Base-by-base conservation (phyloP, 2,113 vertebrate genomes). In the Corydoras maculifer region DNA sequence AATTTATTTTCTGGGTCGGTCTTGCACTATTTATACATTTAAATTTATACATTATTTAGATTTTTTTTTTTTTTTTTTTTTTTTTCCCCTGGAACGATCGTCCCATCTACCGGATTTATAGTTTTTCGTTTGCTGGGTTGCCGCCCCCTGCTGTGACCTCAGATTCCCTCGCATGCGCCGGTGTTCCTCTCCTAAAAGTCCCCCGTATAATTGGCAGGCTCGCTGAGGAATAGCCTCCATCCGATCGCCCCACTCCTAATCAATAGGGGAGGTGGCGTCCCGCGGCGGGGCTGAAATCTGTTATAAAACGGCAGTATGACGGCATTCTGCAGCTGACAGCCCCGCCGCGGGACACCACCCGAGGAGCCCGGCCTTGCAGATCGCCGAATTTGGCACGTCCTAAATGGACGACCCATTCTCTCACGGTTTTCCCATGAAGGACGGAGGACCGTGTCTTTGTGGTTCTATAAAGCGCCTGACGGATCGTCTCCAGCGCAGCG, bases 191-290 rank as follows among this genome's bases (percentile, higher is more conserved):
- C 58, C 65, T 73, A 75, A 77, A 72, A 75, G 66, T 66, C 1
- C 35, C 35, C 18, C 35, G 68, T 30, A 61, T 68, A 62, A 68
- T 62, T 51, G 12, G 31, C 72, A 68, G 69, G 58, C 57, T 75
- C 69, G 62, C 65, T 74, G 74, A 82, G 80, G 69, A 83, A 80
- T 80, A 77, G 61, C 75, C 82, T 71, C 82, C 86, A 82, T 87
- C 84, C 80, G 84, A 82, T 87, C 87, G 86, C 83, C 81, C 80
- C 72, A 78, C 48, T 68, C 71, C 65, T 81, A 84, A 88, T 84
- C 70, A 29, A 75, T 70, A 54, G 73, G 67, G 58, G 54, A 50
- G 70, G 68, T 5, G 69, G 82, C 74, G 18, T 82, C 85, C 79
- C 77, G 81, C 82, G 72, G 82, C 13, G 82, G 84, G 65, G 15